These are phyloP conservation scores for Acipenser transmontanus DNA, from an alignment of 2,797 vertebrate genomes.

Conservation along the genomic window DNA sequence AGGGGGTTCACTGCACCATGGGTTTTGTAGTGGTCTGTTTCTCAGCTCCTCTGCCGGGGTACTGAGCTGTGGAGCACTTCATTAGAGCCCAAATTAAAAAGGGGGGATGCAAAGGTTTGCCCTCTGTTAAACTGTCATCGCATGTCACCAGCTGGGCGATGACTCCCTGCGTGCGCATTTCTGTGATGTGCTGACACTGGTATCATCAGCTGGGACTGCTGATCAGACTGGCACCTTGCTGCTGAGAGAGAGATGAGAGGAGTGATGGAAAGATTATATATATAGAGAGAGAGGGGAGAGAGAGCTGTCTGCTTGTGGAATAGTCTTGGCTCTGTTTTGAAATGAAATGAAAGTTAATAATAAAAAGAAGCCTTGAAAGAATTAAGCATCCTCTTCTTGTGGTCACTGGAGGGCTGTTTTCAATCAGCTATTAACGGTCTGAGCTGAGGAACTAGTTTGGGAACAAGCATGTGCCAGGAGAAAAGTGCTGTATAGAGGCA, in stretches of 20 bases:
- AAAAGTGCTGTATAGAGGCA: neutral
- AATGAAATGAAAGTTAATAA: neutral
- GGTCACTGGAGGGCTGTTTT: slow-evolving; percentile 1
- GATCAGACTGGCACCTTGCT: neutral
- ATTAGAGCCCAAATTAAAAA: neutral
- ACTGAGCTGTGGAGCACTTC: neutral
- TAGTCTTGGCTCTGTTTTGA: neutral
- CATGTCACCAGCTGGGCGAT: neutral
- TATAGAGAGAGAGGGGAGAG: neutral
- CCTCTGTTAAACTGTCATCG: neutral
- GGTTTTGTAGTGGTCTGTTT: neutral
- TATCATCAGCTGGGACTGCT: neutral
- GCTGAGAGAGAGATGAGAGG: neutral
- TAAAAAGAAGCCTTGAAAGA: slow-evolving; percentile 1
- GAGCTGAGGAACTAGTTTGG: neutral
- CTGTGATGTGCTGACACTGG: neutral
- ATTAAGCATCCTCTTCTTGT: neutral
- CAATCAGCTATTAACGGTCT: neutral
- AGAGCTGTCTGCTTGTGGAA: neutral
- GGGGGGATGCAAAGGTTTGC: neutral
- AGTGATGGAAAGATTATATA: no score
- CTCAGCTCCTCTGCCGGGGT: neutral
- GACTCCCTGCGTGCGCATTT: neutral
- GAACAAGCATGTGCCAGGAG: neutral
- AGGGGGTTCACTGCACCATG: no score